phyloP scores from a whole-genome alignment of 1,140 invertebrate species.

The Phymastichus coffea region DNA sequence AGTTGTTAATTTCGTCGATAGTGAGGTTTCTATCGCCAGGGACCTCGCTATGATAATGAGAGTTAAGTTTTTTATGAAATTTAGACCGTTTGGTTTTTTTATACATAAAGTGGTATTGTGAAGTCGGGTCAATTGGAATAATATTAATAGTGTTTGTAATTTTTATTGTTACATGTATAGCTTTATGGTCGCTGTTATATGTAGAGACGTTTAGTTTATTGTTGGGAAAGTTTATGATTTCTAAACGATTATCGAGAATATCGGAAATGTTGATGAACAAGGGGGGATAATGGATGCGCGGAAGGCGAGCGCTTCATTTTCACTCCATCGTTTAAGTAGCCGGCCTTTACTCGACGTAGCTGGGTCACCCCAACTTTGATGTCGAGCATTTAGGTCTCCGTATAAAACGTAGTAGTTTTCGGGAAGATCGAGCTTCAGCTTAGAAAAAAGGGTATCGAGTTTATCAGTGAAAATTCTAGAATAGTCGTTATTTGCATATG shows the following conservation, averaged over 20 bases:
- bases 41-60: neutral
- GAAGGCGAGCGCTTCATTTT: neutral
- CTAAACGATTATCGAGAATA: neutral
- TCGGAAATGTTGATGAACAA: neutral
- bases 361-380: neutral
- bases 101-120: neutral
- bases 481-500: neutral
- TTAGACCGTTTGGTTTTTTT: neutral
- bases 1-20: neutral
- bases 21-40: neutral
- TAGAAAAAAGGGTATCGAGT: neutral
- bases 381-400: neutral
- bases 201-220: neutral
- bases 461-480: neutral
- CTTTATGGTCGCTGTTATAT: neutral
- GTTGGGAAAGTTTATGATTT: neutral
- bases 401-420: neutral
- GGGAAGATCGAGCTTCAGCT: neutral
- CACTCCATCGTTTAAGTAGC: conserved; percentile 20
- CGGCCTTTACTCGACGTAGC: neutral
- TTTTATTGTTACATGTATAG: neutral
- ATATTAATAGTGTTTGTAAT: neutral
- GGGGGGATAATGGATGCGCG: conserved; percentile 5
- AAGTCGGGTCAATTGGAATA: neutral
- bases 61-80: neutral